phyloP scores from a whole-genome alignment of 2,113 vertebrate genomes.

The Dipodomys ordii region DNA sequence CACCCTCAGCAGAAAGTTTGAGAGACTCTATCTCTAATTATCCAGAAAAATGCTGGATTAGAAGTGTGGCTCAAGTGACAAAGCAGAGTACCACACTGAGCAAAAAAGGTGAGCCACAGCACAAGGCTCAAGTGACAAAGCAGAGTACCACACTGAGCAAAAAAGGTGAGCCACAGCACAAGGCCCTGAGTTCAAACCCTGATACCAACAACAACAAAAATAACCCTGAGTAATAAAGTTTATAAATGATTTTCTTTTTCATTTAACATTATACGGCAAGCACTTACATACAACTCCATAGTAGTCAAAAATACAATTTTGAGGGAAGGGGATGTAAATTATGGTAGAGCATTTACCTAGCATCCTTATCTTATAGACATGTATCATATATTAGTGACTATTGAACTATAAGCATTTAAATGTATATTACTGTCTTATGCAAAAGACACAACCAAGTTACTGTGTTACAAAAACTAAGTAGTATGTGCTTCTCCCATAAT shows the following conservation, averaged over 20 bases:
- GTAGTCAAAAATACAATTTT: background rate
- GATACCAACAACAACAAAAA: too few species aligned
- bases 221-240: background rate
- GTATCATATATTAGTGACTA: background rate
- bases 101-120: too few species aligned
- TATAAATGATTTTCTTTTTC: background rate
- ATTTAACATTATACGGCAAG: background rate
- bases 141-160: too few species aligned
- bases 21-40: too few species aligned
- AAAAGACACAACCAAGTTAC: background rate
- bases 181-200: too few species aligned
- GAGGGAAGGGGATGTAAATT: background rate
- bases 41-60: too few species aligned
- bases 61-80: too few species aligned
- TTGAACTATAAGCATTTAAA: constrained; percentile 37
- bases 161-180: too few species aligned
- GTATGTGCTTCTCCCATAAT: background rate
- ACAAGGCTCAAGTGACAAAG: too few species aligned
- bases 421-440: background rate
- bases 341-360: background rate
- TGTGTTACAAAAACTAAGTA: constrained; percentile 1
- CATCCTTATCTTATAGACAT: background rate
- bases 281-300: background rate
- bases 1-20: too few species aligned
- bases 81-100: too few species aligned